Evolutionary conservation across 2,113 vertebrate genomes (phyloP).

Genomic region (Mustela nigripes): DNA sequence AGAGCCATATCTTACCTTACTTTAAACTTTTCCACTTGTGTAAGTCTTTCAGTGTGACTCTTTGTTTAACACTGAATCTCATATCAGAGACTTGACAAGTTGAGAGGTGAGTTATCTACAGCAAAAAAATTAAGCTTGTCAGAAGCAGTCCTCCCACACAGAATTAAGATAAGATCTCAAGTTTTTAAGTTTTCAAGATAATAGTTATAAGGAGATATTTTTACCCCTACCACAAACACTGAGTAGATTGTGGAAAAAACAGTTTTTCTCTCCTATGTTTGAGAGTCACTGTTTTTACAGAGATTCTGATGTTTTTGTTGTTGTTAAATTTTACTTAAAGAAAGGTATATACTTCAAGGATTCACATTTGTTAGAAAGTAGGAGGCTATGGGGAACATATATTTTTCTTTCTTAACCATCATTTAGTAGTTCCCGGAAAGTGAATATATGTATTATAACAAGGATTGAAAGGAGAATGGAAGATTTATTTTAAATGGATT

Average conservation of each 20-base stretch:
- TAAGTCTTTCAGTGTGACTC: constrained; percentile 57
- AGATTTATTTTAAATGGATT: not conserved
- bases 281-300: constrained; percentile 39
- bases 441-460: not conserved
- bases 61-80: constrained; percentile 64
- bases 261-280: constrained; percentile 55
- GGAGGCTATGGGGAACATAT: too few species aligned
- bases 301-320: not conserved
- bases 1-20: constrained; percentile 14
- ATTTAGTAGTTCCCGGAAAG: not conserved
- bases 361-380: constrained; percentile 16
- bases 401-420: not conserved
- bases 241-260: constrained; percentile 49
- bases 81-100: constrained; percentile 73
- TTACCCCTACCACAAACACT: constrained; percentile 66
- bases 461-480: not conserved
- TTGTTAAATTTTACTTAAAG: constrained; percentile 14
- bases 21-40: constrained; percentile 75
- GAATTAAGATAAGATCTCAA: constrained; percentile 81
- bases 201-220: constrained; percentile 60
- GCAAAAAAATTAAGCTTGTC: constrained; percentile 80
- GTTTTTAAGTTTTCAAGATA: constrained; percentile 81
- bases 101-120: constrained; percentile 75
- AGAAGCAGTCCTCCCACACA: constrained; percentile 73
- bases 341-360: not conserved